Conservation (phyloP, 2,888 invertebrate species). For the Folsomia candida region DNA sequence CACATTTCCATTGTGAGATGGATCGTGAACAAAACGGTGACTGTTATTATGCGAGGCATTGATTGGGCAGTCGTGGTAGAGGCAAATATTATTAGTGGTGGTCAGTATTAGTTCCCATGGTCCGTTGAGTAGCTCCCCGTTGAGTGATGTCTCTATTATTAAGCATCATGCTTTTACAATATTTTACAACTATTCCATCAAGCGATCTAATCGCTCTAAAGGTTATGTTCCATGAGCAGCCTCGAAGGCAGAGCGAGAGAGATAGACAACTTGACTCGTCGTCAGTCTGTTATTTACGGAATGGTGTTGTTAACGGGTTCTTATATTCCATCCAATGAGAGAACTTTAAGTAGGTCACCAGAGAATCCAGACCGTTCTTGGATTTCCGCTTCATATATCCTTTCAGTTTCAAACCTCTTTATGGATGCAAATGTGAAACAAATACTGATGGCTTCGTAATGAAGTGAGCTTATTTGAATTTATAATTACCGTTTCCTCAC, state of each 20-base stretch:
- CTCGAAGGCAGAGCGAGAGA: not conserved
- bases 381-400: not conserved
- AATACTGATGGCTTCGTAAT: not conserved
- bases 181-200: not conserved
- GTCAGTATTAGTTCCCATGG: not conserved
- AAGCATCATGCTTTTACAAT: not conserved
- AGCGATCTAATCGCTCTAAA: not conserved
- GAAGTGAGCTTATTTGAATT: not conserved
- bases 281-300: not conserved
- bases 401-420: not conserved
- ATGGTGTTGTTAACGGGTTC: constrained; percentile 1
- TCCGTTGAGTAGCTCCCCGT: not conserved
- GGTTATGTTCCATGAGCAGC: not conserved
- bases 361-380: not conserved
- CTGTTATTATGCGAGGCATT: not conserved
- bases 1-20: too few relatives aligned
- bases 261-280: too few relatives aligned
- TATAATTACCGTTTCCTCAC: not conserved
- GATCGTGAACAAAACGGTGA: too few relatives aligned
- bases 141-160: not conserved
- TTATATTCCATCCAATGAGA: not conserved
- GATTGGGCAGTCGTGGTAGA: not conserved
- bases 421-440: not conserved
- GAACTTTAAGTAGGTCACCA: not conserved
- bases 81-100: too few relatives aligned